Conservation (phyloP, 2,797 vertebrate genomes). For the Odontamblyopus lacepedii region DNA sequence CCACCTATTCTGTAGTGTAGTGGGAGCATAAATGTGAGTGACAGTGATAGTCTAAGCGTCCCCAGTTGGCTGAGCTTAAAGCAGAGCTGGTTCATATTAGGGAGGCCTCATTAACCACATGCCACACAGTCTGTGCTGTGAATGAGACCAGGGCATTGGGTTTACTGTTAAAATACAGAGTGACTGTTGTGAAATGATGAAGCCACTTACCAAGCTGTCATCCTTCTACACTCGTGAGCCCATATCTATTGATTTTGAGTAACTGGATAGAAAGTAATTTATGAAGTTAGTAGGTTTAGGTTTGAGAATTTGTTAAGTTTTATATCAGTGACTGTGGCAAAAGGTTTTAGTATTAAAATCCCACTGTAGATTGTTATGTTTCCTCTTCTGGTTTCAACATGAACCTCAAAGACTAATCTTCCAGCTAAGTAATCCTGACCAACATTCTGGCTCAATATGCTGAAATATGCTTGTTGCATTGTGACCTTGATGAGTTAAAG, state of each 20-base stretch:
- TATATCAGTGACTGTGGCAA: not conserved
- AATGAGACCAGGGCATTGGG: slow-evolving; percentile 33
- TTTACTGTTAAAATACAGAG: slow-evolving; percentile 39
- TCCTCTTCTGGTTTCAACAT: not conserved
- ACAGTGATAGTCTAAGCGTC: slow-evolving; percentile 34
- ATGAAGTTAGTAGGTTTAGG: not conserved
- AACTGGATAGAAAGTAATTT: not conserved
- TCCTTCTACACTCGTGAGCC: slow-evolving; percentile 5
- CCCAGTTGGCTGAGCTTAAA: slow-evolving; percentile 32
- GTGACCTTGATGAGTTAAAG: not conserved
- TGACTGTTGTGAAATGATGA: slow-evolving; percentile 41
- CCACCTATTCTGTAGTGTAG: slow-evolving; percentile 3
- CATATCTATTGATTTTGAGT: not conserved
- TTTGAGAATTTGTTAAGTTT: not conserved
- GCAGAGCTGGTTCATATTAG: slow-evolving; percentile 34
- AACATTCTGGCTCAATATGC: not conserved
- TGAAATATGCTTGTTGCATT: not conserved
- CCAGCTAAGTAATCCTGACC: not conserved
- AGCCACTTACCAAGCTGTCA: slow-evolving; percentile 34
- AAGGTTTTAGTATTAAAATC: not conserved
- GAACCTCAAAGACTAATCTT: not conserved
- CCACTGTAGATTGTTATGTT: not conserved
- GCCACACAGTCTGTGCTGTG: slow-evolving; percentile 40
- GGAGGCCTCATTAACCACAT: slow-evolving; percentile 51
- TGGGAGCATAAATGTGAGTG: slow-evolving; percentile 25